Evolutionary conservation across 2,113 vertebrate genomes (phyloP).

Genomic region (Colossoma macropomum): DNA sequence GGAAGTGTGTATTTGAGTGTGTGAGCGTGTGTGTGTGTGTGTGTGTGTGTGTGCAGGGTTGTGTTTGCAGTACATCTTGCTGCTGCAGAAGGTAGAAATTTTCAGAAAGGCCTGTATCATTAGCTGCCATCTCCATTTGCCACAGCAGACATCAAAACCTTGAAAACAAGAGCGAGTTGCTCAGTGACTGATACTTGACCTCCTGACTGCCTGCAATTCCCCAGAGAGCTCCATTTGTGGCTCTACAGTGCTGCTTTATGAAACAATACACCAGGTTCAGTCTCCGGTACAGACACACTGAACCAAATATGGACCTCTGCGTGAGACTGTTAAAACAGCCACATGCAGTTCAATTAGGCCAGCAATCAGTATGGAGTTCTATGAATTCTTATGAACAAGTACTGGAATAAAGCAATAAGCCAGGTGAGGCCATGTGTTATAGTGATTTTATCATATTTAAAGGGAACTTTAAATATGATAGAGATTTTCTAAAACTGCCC

Average conservation of each 20-base stretch:
- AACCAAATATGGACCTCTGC: neutral
- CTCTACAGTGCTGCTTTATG: neutral
- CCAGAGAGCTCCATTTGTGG: neutral
- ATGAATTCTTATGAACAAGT: no score
- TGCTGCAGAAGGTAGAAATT: constrained; percentile 12
- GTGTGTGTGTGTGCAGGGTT: neutral
- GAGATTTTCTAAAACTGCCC: no score
- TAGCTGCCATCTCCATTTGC: constrained; percentile 7
- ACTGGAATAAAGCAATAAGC: no score
- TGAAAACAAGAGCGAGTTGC: constrained; percentile 27
- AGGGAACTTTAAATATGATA: no score
- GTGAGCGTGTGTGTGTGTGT: neutral
- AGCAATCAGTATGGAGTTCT: no score
- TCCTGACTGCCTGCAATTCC: constrained; percentile 30
- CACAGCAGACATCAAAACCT: constrained; percentile 21
- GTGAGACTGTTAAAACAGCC: neutral
- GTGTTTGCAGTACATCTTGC: constrained; percentile 20
- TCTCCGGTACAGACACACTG: neutral
- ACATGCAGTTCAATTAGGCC: neutral
- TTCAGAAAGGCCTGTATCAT: constrained; percentile 20
- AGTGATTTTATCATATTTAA: no score
- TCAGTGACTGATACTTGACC: constrained; percentile 34
- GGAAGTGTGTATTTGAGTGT: constrained; percentile 1
- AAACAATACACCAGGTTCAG: neutral
- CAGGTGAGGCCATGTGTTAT: no score